Conservation (phyloP, 2,888 invertebrate species). For the Darwinula stevensoni region DNA sequence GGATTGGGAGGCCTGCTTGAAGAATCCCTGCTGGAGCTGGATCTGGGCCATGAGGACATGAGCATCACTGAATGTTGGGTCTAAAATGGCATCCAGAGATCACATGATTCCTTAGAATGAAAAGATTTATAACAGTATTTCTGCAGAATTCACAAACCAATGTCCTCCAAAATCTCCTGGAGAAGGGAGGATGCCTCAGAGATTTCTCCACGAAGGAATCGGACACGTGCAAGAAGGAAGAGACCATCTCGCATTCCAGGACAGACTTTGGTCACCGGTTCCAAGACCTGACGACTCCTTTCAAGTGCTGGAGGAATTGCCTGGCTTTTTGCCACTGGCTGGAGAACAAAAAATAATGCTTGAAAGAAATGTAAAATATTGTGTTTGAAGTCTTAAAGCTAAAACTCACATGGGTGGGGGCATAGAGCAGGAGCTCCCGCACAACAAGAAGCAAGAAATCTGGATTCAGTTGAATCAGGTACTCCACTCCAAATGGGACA, state of each 20-base stretch:
- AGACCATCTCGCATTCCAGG: constrained; percentile 34
- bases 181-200: constrained; percentile 36
- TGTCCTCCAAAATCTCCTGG: constrained; percentile 34
- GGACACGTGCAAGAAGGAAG: constrained; percentile 28
- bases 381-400: no score
- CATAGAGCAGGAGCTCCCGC: constrained; percentile 38
- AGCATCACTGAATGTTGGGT: constrained; percentile 49
- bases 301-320: no score
- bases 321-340: no score
- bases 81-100: constrained; percentile 16
- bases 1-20: constrained; percentile 46
- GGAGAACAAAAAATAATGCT: no score
- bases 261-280: constrained; percentile 39
- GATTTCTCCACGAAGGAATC: constrained; percentile 45
- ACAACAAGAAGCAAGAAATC: constrained; percentile 53
- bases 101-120: not conserved
- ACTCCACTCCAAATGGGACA: constrained; percentile 37
- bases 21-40: constrained; percentile 27
- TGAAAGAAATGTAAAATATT: no score
- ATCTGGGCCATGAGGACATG: constrained; percentile 64
- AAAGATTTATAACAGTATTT: not conserved
- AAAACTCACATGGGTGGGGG: no score
- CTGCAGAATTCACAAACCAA: constrained; percentile 8
- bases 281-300: constrained; percentile 28
- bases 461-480: constrained; percentile 45